Base-by-base conservation (phyloP, 2,797 vertebrate species). In the Rhinella marina region DNA sequence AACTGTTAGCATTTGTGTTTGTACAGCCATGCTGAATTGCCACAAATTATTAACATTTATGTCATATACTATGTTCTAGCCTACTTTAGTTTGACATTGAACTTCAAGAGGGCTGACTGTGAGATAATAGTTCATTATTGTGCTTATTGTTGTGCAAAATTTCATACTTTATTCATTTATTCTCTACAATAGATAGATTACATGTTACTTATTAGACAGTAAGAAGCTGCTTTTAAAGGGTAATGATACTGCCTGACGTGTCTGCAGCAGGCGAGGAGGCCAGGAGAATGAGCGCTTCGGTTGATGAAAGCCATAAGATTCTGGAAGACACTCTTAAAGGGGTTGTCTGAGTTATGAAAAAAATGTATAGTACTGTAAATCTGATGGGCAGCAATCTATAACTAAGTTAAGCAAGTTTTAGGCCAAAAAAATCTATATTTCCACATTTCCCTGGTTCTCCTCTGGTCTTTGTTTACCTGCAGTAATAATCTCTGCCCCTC, bases 11-110 rank as follows among this genome's bases (percentile, higher is more conserved):
- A 75, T 59, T 61, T 62, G 75, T 79, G 75, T 66, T n/a, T 32
- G n/a, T 23, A 23, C 13, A 85, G 48, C 56, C 84, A 86, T 86
- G 75, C 62, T 57, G 76, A 19, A 23, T 27, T 79, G 84, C 50
- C 84, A 79, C 75, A 79, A 56, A 56, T 13, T 41, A 79, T 86
- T 86, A 86, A 52, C 84, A 78, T 78, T 78, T 68, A 23, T 79
- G 84, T 54, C 84, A 79, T n/a, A 41, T 54, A 79, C 62, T 64
- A 68, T 25, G 48, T 52, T 21, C 72, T n/a, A 25, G 23, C 48
- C 32, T 64, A 29, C 61, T 85, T 50, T 29, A 29, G 13, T 41
- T 61, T 77, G 29, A 41, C 12, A 76, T 64, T 62, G 41, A 13
- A 77, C 16, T 27, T 59, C 13, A 61, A 62, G 62, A n/a, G 70